Evolutionary conservation across 2,888 invertebrate species (phyloP), one percentile per base, ranked within the genome.

Genomic region (Caenorhabditis zanzibari): DNA sequence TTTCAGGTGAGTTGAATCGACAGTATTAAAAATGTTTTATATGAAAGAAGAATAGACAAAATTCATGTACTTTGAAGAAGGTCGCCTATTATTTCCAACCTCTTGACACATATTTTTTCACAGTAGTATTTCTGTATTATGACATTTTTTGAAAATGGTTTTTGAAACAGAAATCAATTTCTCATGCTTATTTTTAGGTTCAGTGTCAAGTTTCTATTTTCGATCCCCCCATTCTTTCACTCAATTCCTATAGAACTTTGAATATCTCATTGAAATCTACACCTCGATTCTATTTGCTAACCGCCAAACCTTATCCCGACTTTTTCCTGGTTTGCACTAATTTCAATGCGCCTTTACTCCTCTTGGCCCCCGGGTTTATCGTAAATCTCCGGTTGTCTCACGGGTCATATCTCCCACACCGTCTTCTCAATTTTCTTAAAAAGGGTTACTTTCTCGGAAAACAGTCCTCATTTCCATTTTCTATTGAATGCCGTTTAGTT

Each of bases 361-460:
- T 19, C 19, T 12, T 12, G 44, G 16, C 38, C 38, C 7, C 7
- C 2, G 19, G 47, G 61, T 63, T 79, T 79, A 79, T 79, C 79
- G 79, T 69, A 79, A 79, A 79, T 79, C 79, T 79, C 79, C 79
- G 79, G 38, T 38, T 44, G 47, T 64, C 71, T 79, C 71, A 79
- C 79, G 79, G 79, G 79, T 79, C 77, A 77, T 77, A 77, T 77
- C 77, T 77, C 19, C 61, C n/a, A 9, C n/a, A 0, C 19, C 19
- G 19, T 47, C 19, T 47, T 47, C 47, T 47, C 47, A 47, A 63
- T 68, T 54, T 68, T 52, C 66, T 9, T 16, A 52, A 72, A 71
- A 71, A 79, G 79, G 79, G 79, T 79, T 71, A 79, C 79, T 77
- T 72, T 77, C 69, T 77, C 35, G 63, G 77, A 77, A 77, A 77